Evolutionary conservation across 2,888 invertebrate species (phyloP).

Genomic region (Drosophila recens): DNA sequence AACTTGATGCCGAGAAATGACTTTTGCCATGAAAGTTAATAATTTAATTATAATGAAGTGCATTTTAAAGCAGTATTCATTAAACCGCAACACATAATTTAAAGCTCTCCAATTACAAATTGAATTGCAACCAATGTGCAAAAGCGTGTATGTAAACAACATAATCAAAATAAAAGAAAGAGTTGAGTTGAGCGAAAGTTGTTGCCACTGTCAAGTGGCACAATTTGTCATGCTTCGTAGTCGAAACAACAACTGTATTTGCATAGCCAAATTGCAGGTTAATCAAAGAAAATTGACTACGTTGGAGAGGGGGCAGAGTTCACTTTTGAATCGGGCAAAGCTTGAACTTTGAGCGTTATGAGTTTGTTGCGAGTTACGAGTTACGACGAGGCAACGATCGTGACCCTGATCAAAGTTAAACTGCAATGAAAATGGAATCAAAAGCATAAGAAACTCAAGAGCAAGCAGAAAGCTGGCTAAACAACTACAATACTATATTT

Average conservation of each 20-base stretch:
- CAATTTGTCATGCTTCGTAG: constrained; percentile 4
- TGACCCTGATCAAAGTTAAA: constrained; percentile 62
- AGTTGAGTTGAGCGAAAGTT: constrained; percentile 25
- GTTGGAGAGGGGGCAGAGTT: neutral
- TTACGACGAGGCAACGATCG: constrained; percentile 30
- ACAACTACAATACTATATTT: neutral
- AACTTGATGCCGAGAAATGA: too few relatives aligned
- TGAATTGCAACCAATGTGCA: constrained; percentile 11
- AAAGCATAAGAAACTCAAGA: constrained; percentile 42
- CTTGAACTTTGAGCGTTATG: constrained; percentile 42
- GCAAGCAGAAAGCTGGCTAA: constrained; percentile 9
- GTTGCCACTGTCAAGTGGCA: constrained; percentile 16
- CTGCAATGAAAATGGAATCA: constrained; percentile 19
- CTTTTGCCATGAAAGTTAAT: too few relatives aligned
- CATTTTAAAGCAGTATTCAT: neutral
- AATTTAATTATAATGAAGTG: too few relatives aligned
- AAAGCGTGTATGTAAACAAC: neutral
- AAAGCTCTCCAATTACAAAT: neutral
- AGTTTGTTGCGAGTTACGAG: constrained; percentile 3
- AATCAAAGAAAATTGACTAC: constrained; percentile 47
- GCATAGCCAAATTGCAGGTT: constrained; percentile 35
- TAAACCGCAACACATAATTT: neutral
- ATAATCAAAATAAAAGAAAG: neutral
- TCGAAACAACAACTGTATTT: neutral
- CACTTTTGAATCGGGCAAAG: neutral